A percentile compares a stretch with the other conserved stretches of the same genome.
Evolutionary conservation across 1,140 invertebrate genomes (phyloP).

Genomic region (Drosophila asahinai): DNA sequence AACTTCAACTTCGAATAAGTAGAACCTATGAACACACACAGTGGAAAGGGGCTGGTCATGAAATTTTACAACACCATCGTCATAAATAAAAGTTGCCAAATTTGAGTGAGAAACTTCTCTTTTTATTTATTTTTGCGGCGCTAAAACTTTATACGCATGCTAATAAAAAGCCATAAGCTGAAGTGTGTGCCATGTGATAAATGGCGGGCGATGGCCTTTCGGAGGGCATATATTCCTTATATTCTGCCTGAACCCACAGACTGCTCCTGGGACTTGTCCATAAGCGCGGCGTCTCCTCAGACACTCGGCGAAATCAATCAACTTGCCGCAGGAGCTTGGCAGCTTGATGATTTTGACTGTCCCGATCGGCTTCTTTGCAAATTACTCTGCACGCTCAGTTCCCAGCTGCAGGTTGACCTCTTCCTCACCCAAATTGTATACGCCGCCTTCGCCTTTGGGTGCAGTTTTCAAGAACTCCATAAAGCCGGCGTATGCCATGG

Average conservation of each 20-base stretch:
- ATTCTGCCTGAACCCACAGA: constrained; percentile 23
- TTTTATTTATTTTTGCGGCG: neutral
- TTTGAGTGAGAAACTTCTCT: constrained; percentile 4
- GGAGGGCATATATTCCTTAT: constrained; percentile 4
- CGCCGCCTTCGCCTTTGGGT: too few species aligned
- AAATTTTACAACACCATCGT: constrained; percentile 51
- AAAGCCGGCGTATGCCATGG: too few species aligned
- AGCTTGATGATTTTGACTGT: neutral
- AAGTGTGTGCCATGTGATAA: constrained; percentile 49
- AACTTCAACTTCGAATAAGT: neutral
- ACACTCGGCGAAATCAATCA: constrained; percentile 55
- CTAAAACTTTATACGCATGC: constrained; percentile 39
- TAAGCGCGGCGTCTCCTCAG: constrained; percentile 32
- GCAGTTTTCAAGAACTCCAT: too few species aligned
- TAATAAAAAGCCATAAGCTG: constrained; percentile 52
- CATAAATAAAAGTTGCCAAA: constrained; percentile 32
- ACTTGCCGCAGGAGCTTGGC: constrained; percentile 21
- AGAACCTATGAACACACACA: constrained; percentile 15
- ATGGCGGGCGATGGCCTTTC: constrained; percentile 8
- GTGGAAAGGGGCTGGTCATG: constrained; percentile 4
- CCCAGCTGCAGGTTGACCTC: too few species aligned
- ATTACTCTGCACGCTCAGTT: too few species aligned
- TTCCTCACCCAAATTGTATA: too few species aligned
- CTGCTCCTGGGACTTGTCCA: constrained; percentile 57
- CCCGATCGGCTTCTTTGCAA: too few species aligned